A percentile compares a stretch with the other conserved stretches of the same genome.
Evolutionary conservation across 2,888 invertebrate genomes (phyloP).

Genomic region (Agelastica alni): DNA sequence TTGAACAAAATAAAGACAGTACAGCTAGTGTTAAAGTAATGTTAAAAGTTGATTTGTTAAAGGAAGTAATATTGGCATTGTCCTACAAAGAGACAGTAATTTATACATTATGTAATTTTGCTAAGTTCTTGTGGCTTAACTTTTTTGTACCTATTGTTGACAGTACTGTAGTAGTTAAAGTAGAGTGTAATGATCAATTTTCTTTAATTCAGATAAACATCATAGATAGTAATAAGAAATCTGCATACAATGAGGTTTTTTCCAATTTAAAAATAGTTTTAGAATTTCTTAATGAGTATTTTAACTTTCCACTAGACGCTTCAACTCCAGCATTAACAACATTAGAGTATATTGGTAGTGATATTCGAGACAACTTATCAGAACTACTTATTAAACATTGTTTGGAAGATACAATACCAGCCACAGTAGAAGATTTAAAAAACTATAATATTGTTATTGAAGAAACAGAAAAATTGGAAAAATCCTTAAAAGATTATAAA

Average conservation of each 20-base stretch:
- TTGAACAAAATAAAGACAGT: conserved; percentile 45
- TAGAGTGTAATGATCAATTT: conserved; percentile 15
- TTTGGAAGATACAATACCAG: conserved; percentile 76
- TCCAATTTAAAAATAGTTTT: conserved; percentile 63
- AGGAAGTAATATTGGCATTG: conserved; percentile 56
- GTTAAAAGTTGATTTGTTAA: conserved; percentile 52
- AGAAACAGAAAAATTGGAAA: conserved; percentile 70
- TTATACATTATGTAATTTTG: conserved; percentile 61
- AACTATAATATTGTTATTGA: conserved; percentile 66
- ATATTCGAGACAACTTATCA: conserved; percentile 65
- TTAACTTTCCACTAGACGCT: conserved; percentile 59
- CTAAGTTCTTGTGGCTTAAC: conserved; percentile 62
- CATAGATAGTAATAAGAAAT: conserved; percentile 54
- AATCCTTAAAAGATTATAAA: conserved; percentile 61
- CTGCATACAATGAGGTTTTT: conserved; percentile 62
- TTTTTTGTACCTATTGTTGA: conserved; percentile 65
- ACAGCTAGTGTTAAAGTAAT: conserved; percentile 53
- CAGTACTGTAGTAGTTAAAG: conserved; percentile 19
- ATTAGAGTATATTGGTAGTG: conserved; percentile 62
- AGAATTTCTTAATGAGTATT: conserved; percentile 61
- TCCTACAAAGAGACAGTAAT: conserved; percentile 50
- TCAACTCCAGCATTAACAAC: conserved; percentile 52
- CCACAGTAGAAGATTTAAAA: conserved; percentile 71
- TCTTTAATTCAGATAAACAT: conserved; percentile 41
- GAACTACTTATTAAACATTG: conserved; percentile 73